Evolutionary conservation across 2,113 vertebrate species (phyloP).

Genomic region (Ellobius talpinus): DNA sequence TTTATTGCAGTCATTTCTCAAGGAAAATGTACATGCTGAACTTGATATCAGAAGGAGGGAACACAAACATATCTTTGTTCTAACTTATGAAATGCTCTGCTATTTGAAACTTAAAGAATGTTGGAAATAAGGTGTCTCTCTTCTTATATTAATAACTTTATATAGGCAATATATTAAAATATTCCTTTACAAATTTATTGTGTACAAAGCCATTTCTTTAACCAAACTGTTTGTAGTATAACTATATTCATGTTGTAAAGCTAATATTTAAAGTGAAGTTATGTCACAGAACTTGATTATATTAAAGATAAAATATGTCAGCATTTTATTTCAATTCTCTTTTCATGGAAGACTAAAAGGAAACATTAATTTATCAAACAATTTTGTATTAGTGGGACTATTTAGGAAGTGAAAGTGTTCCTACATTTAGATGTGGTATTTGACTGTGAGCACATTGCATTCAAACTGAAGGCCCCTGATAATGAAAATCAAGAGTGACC

Average conservation of each 20-base stretch:
- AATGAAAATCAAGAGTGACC: background rate
- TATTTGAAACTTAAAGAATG: constrained; percentile 37
- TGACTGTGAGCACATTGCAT: background rate
- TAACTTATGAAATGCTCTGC: constrained; percentile 61
- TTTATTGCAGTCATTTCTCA: constrained; percentile 66
- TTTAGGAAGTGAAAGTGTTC: background rate
- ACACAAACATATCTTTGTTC: constrained; percentile 54
- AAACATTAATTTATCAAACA: background rate
- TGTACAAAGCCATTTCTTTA: constrained; percentile 23
- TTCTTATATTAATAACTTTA: constrained; percentile 29
- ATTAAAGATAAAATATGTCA: constrained; percentile 20
- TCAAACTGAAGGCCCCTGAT: background rate
- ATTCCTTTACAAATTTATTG: constrained; percentile 7
- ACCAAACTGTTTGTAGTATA: background rate
- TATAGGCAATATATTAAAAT: constrained; percentile 27
- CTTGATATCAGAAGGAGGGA: constrained; percentile 55
- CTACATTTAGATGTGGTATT: background rate
- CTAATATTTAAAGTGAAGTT: constrained; percentile 14
- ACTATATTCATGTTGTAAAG: constrained; percentile 5
- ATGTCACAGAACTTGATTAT: background rate
- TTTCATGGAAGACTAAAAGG: background rate
- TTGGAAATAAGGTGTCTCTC: constrained; percentile 58
- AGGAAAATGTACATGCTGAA: constrained; percentile 61
- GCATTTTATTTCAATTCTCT: constrained; percentile 39
- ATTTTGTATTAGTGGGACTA: background rate